A percentile compares a stretch with the other conserved stretches of the same genome.
phyloP scores from a whole-genome alignment of 2,113 vertebrate species.

The Phalacrocorax pelagicus region DNA sequence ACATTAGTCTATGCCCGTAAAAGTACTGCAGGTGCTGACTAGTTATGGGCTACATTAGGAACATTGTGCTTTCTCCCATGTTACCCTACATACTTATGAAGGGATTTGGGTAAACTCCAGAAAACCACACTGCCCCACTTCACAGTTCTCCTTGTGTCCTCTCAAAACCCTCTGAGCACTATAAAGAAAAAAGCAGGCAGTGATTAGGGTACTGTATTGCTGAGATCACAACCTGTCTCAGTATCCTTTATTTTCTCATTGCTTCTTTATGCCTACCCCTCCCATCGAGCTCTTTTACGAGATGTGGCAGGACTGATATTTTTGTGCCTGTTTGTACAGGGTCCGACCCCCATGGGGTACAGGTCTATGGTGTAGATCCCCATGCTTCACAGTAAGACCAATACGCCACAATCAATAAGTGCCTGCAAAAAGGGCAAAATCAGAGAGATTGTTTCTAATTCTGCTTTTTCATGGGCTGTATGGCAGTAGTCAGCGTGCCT shows the following conservation, averaged over 20 bases:
- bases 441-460: background rate
- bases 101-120: background rate
- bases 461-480: background rate
- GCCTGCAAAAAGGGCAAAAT: background rate
- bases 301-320: background rate
- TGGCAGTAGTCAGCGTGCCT: background rate
- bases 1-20: background rate
- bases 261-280: background rate
- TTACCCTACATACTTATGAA: background rate
- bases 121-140: background rate
- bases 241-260: background rate
- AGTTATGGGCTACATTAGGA: background rate
- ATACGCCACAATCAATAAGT: background rate
- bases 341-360: rapidly evolving
- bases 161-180: background rate
- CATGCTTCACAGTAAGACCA: background rate
- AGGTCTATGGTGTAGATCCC: background rate
- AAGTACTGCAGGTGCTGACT: background rate
- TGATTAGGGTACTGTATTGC: background rate
- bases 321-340: background rate
- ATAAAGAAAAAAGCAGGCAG: background rate
- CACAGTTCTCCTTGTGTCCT: background rate
- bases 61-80: background rate
- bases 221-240: background rate
- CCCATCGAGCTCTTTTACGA: background rate